Evolutionary conservation across 2,113 vertebrate species (phyloP).

Genomic region (Clarias gariepinus): DNA sequence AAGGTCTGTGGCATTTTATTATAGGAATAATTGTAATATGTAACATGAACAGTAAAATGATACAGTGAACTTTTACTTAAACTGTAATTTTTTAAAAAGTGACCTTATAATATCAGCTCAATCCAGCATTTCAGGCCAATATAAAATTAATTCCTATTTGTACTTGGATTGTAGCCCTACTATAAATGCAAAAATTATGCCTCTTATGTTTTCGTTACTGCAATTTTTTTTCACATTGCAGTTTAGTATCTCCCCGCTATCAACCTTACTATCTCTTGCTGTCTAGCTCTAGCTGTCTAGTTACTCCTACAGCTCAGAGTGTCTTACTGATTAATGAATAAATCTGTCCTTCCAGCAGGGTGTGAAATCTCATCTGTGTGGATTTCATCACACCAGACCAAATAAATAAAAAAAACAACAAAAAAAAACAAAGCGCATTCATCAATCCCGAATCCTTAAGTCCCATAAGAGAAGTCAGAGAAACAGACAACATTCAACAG

Average conservation of each 20-base stretch:
- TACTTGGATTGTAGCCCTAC: background rate
- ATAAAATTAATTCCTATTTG: background rate
- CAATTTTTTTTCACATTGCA: background rate
- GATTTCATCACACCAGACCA: conserved; percentile 28
- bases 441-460: conserved; percentile 60
- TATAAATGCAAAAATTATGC: background rate
- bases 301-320: background rate
- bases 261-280: background rate
- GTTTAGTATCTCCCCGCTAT: background rate
- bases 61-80: background rate
- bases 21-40: background rate
- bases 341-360: conserved; percentile 40
- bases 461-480: conserved; percentile 59
- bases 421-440: conserved; percentile 48
- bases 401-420: conserved; percentile 23
- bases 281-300: background rate
- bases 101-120: background rate
- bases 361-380: conserved; percentile 18
- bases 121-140: background rate
- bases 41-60: background rate
- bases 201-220: background rate
- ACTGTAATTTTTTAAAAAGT: background rate
- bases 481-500: conserved; percentile 41
- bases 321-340: conserved; percentile 14
- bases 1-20: background rate